These are phyloP conservation scores for Hippoglossus stenolepis DNA, from an alignment of 2,113 vertebrate genomes.

Conservation along the genomic window DNA sequence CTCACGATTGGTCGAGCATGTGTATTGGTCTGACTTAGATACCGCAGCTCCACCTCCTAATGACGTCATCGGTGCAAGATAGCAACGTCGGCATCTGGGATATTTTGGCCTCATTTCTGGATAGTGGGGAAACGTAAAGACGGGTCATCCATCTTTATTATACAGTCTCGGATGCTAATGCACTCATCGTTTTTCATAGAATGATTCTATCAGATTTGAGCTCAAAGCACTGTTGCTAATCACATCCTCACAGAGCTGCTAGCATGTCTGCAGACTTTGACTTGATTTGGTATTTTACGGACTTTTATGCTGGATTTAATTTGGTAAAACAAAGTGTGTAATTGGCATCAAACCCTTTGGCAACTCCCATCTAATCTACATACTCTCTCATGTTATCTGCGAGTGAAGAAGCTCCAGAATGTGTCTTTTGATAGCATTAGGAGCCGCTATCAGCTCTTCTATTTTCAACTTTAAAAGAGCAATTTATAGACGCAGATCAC, in stretches of 20 bases:
- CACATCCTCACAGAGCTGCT: neutral
- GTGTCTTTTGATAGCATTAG: neutral
- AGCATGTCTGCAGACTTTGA: neutral
- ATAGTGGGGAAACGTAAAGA: too few relatives aligned
- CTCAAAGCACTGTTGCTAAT: neutral
- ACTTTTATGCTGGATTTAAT: neutral
- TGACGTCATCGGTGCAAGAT: too few relatives aligned
- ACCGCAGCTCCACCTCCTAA: too few relatives aligned
- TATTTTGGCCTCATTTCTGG: too few relatives aligned
- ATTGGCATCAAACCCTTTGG: neutral
- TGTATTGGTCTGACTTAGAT: too few relatives aligned
- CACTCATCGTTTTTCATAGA: too few relatives aligned
- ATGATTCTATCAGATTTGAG: too few relatives aligned
- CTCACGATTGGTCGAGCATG: too few relatives aligned
- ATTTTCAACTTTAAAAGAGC: neutral
- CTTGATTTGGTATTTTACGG: neutral
- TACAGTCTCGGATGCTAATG: too few relatives aligned
- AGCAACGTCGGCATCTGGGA: too few relatives aligned
- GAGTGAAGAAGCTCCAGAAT: conserved; percentile 8
- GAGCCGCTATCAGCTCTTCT: neutral
- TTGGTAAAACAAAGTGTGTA: neutral
- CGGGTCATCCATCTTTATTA: too few relatives aligned
- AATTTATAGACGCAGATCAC: neutral
- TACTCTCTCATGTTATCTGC: neutral
- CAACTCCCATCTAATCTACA: neutral